phyloP scores from a whole-genome alignment of 1,140 invertebrate genomes.

The Rhizoglyphus robini region DNA sequence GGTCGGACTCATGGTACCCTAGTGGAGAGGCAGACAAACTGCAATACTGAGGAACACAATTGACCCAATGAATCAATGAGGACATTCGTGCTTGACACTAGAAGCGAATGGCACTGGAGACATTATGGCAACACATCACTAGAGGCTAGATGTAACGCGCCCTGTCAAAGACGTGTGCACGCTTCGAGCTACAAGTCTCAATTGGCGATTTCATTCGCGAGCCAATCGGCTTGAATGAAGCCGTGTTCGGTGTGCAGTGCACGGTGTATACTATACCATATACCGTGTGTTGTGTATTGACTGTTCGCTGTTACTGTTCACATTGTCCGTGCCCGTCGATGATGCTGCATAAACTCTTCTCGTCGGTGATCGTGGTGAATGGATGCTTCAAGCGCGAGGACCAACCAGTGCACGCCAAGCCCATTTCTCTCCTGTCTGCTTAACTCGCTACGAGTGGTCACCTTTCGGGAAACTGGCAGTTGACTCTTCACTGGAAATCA shows the following conservation, averaged over 20 bases:
- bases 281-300: no score
- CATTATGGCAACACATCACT: background rate
- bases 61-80: background rate
- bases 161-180: background rate
- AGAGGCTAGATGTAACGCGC: background rate
- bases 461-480: background rate
- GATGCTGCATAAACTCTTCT: background rate
- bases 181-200: background rate
- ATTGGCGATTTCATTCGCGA: background rate
- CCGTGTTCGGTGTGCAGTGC: no score
- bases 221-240: background rate
- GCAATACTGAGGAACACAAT: background rate
- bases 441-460: background rate
- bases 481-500: background rate
- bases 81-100: background rate
- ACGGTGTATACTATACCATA: no score
- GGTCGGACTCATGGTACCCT: background rate
- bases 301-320: background rate
- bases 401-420: background rate
- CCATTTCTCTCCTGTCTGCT: background rate
- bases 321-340: constrained; percentile 7
- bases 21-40: no score
- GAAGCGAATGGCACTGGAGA: background rate
- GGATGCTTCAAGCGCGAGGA: background rate
- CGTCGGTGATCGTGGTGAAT: background rate